Evolutionary conservation across 37 sponge, comb jelly and placozoan genomes (phyloP), one percentile per base, ranked within the genome.

Genomic region (Cliona cf. orientalis): DNA sequence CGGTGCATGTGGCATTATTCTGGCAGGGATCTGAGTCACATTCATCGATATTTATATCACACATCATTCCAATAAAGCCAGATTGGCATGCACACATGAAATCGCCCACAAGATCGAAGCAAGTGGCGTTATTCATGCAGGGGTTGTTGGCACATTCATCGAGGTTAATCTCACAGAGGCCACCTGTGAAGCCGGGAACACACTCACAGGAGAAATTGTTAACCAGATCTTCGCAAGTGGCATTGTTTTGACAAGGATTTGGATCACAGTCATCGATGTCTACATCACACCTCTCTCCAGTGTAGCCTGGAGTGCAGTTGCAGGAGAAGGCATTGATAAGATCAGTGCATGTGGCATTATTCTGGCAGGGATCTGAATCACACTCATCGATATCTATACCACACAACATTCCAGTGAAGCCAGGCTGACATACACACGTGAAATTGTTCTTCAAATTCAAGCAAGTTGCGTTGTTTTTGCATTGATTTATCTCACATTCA

Each of bases 321-420:
- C 89, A 89, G 7, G 28, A 57, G 75, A 71, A 89, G 3, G 17
- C 74, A 73, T 73, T 73, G 9, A 75, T 28, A 44, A 82, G 26
- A 76, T 49, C 55, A 14, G 22, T 61, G 43, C 89, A 89, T 14
- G 76, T 82, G 26, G 79, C 84, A 25, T 23, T 37, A 68, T 77
- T 69, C 26, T 32, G 46, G 43, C 90, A 90, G 2, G 82, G 81
- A 46, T 57, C 23, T 23, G 38, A 32, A 38, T 22, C 58, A 42
- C 90, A 89, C 38, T 89, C 79, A 28, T 66, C 46, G 66, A 66
- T 79, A 28, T 79, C 67, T 9, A 53, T 7, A 17, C 77, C 78
- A 37, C 89, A 89, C 22, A 62, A 35, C 6, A 17, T 0, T 41
- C 93, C 94, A 38, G 80, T 86, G 63, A 42, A 89, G 6, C 89